phyloP scores from a whole-genome alignment of 2,888 invertebrate species.

The Aromia moschata region DNA sequence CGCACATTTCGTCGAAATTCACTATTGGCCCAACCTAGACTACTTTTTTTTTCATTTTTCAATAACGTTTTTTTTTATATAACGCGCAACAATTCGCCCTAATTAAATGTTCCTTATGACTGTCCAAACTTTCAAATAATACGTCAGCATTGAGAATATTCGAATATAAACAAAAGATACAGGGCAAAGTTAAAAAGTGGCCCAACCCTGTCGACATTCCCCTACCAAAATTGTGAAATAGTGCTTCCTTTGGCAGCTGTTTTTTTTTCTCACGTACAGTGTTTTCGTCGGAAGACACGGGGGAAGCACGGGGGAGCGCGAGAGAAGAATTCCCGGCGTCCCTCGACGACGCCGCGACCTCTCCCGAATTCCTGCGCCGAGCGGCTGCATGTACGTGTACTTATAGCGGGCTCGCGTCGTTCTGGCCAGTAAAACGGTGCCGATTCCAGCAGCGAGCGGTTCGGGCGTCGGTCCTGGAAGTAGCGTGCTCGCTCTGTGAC shows the following conservation, averaged over 20 bases:
- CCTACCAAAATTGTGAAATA: no score
- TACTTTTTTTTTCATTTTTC: no score
- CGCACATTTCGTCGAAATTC: no score
- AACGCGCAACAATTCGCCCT: no score
- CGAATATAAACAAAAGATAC: no score
- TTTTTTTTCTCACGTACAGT: not conserved
- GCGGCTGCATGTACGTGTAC: conserved; percentile 12
- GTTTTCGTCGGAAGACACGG: not conserved
- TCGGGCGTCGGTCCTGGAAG: conserved; percentile 9
- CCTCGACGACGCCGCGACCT: conserved; percentile 7
- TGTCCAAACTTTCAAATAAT: no score
- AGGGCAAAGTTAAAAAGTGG: no score
- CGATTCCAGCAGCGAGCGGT: conserved; percentile 11
- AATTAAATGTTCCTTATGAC: no score
- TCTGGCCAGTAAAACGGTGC: conserved; percentile 10
- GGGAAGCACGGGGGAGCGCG: not conserved
- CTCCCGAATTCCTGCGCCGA: conserved; percentile 11
- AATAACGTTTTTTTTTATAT: no score
- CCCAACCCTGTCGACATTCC: no score
- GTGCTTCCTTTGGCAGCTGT: not conserved
- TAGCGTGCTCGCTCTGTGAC: not conserved
- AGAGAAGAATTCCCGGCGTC: conserved; percentile 14
- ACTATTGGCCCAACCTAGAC: no score
- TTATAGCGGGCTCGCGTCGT: conserved; percentile 11
- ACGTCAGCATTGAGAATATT: no score